Percentiles rank a stretch among this genome's conserved stretches.
Conservation (phyloP, 2,797 vertebrate genomes). For the Leptatherina wallacei region DNA sequence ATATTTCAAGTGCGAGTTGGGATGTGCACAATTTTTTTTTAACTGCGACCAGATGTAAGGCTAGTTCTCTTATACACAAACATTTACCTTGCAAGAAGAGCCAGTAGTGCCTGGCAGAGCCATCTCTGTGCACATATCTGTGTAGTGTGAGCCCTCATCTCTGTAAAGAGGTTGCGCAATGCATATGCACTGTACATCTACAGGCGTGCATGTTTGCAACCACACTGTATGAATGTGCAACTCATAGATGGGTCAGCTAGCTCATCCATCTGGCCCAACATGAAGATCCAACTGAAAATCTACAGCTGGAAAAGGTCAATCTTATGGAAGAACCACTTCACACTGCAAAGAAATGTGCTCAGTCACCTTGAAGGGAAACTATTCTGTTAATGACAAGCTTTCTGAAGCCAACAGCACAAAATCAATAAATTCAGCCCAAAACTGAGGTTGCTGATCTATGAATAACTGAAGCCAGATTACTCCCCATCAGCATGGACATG, state of each 20-base stretch:
- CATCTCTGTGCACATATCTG: conserved; percentile 45
- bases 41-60: conserved; percentile 62
- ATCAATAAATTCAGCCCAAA: conserved; percentile 28
- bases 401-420: conserved; percentile 11
- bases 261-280: neutral
- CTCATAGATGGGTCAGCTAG: conserved; percentile 3
- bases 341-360: neutral
- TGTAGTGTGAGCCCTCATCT: conserved; percentile 14
- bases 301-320: neutral
- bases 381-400: neutral
- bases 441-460: conserved; percentile 21
- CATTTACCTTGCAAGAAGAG: conserved; percentile 53
- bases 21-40: conserved; percentile 38
- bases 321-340: neutral
- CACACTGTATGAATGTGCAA: neutral
- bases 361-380: conserved; percentile 7
- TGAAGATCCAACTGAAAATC: conserved; percentile 17
- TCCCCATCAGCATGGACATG: neutral
- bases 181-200: neutral
- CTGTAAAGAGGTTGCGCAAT: conserved; percentile 30
- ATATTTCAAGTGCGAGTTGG: conserved; percentile 34
- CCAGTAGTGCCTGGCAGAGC: conserved; percentile 70
- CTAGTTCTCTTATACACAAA: conserved; percentile 29
- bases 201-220: conserved; percentile 2
- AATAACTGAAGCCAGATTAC: conserved; percentile 9